phyloP scores from a whole-genome alignment of 2,113 vertebrate species.

The Ahaetulla prasina region DNA sequence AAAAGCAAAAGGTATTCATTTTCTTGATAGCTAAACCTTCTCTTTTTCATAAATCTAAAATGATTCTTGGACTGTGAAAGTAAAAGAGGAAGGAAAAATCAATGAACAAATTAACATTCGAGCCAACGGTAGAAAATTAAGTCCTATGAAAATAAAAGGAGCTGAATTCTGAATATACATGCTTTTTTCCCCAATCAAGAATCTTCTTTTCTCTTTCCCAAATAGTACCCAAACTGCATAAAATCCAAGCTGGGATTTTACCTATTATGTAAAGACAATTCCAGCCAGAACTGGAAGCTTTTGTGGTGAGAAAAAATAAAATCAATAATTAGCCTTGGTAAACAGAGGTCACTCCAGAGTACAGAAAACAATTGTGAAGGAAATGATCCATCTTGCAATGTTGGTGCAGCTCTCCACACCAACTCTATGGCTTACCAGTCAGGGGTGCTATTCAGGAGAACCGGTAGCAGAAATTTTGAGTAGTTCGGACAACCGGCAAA shows the following conservation, averaged over 20 bases:
- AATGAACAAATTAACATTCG: neutral
- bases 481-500: too few relatives aligned
- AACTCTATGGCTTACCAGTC: neutral
- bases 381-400: neutral
- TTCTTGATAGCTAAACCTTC: neutral
- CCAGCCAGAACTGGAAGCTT: neutral
- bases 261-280: neutral
- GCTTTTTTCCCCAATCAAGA: neutral
- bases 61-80: neutral
- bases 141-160: neutral
- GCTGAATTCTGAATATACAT: neutral
- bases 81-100: neutral
- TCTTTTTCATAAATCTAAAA: neutral
- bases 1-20: constrained; percentile 4
- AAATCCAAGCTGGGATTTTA: neutral
- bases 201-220: neutral
- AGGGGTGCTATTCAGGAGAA: too few relatives aligned
- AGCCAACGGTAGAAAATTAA: neutral
- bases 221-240: neutral
- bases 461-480: too few relatives aligned
- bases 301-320: neutral
- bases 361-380: neutral
- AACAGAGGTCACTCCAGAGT: neutral
- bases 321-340: neutral
- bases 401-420: neutral